These are phyloP conservation scores for Cheirogaleus major DNA, from an alignment of 2,797 vertebrate genomes.

Conservation along the genomic window DNA sequence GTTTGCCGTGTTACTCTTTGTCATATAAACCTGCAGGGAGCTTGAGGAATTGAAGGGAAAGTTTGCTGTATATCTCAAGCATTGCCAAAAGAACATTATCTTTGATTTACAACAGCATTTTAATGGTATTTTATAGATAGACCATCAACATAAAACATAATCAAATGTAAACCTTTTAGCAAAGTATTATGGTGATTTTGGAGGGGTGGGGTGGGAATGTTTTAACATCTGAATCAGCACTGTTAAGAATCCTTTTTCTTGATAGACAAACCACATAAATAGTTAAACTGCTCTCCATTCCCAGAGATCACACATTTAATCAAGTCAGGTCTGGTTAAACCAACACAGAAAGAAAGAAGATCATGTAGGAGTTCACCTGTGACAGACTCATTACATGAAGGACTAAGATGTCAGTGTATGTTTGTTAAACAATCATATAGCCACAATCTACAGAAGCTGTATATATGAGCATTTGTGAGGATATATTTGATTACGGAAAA, in stretches of 20 bases:
- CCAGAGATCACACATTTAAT: not conserved
- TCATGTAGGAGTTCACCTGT: not conserved
- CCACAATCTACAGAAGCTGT: not conserved
- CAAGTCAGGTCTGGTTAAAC: not conserved
- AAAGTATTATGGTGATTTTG: slow-evolving; percentile 9
- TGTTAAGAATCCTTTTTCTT: slow-evolving; percentile 3
- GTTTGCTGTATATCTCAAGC: not conserved
- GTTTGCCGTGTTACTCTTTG: not conserved
- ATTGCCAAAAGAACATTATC: not conserved
- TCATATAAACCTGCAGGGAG: not conserved
- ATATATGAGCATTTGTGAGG: not conserved
- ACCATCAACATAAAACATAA: slow-evolving; percentile 45
- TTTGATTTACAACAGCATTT: slow-evolving; percentile 45
- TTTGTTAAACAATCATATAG: not conserved
- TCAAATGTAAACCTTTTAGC: slow-evolving; percentile 39
- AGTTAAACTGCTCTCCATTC: not conserved
- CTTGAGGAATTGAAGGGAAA: not conserved
- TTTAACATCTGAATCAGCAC: slow-evolving; percentile 27
- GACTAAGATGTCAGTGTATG: not conserved
- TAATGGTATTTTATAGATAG: slow-evolving; percentile 20
- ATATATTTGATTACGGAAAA: not conserved
- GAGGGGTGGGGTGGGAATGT: not conserved
- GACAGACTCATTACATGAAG: not conserved
- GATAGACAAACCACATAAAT: not conserved
- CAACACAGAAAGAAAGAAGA: not conserved